phyloP scores from a whole-genome alignment of 2,888 invertebrate species.

The Hipparchia semele region DNA sequence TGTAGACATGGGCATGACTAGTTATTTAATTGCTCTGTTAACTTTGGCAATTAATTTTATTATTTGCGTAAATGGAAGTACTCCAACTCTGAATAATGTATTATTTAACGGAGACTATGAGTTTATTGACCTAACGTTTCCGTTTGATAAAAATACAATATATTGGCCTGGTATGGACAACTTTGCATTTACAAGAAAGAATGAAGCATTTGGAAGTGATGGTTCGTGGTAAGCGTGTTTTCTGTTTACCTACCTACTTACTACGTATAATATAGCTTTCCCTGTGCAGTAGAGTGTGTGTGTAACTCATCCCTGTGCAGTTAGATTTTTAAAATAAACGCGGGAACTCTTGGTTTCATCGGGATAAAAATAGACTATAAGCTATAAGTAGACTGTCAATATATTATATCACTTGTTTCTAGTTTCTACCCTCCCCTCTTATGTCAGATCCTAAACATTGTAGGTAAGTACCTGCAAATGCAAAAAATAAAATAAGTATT shows the following conservation, averaged over 20 bases:
- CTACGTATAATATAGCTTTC: neutral
- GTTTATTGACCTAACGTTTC: constrained; percentile 61
- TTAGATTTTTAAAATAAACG: too few relatives aligned
- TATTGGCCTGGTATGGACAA: constrained; percentile 55
- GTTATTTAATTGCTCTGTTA: neutral
- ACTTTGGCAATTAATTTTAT: constrained; percentile 5
- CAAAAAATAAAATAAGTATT: too few relatives aligned
- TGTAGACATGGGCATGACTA: neutral
- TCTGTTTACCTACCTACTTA: neutral
- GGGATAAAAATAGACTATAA: too few relatives aligned
- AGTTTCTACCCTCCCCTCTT: too few relatives aligned
- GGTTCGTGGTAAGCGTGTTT: constrained; percentile 53
- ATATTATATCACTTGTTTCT: too few relatives aligned
- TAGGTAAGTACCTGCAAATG: too few relatives aligned
- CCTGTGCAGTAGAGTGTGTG: too few relatives aligned
- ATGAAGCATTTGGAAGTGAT: constrained; percentile 44
- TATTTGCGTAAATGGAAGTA: constrained; percentile 24
- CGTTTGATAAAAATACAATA: constrained; percentile 57
- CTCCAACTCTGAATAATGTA: constrained; percentile 49
- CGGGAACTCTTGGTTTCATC: too few relatives aligned
- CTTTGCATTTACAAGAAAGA: constrained; percentile 57
- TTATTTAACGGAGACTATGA: constrained; percentile 59
- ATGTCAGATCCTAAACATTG: too few relatives aligned
- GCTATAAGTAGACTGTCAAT: too few relatives aligned
- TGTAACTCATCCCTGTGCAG: too few relatives aligned